These are phyloP conservation scores for Callocephalon fimbriatum DNA, from an alignment of 2,113 vertebrate genomes.

Conservation along the genomic window DNA sequence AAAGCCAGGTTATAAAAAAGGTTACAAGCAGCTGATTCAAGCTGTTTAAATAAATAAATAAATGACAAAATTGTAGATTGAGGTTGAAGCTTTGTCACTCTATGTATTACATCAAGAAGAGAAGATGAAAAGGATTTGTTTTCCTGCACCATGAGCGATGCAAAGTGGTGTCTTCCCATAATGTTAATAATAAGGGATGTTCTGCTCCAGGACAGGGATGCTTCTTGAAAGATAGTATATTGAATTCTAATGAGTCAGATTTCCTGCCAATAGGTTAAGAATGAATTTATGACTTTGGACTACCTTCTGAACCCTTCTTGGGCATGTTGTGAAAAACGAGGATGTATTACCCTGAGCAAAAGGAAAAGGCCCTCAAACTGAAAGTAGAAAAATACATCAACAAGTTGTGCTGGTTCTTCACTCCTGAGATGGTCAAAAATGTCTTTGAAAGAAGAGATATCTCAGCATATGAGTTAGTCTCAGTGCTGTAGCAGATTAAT, in stretches of 20 bases:
- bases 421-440: neutral
- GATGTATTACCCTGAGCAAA: neutral
- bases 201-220: neutral
- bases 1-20: neutral
- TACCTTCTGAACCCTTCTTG: neutral
- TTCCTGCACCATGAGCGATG: rapidly evolving
- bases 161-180: neutral
- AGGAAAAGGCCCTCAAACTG: neutral
- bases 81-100: neutral
- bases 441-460: neutral
- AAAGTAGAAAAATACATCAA: neutral
- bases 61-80: neutral
- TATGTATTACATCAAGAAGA: neutral
- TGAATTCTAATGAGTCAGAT: neutral
- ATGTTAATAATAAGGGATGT: neutral
- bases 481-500: neutral
- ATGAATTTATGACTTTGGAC: neutral
- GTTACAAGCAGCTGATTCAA: neutral
- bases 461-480: rapidly evolving
- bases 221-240: neutral
- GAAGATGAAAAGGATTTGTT: neutral
- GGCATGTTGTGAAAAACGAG: neutral
- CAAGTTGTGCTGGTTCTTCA: neutral
- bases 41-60: neutral
- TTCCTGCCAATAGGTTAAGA: neutral